These are phyloP conservation scores for Hippocampus zosterae DNA, from an alignment of 2,113 vertebrate species.

Conservation along the genomic window DNA sequence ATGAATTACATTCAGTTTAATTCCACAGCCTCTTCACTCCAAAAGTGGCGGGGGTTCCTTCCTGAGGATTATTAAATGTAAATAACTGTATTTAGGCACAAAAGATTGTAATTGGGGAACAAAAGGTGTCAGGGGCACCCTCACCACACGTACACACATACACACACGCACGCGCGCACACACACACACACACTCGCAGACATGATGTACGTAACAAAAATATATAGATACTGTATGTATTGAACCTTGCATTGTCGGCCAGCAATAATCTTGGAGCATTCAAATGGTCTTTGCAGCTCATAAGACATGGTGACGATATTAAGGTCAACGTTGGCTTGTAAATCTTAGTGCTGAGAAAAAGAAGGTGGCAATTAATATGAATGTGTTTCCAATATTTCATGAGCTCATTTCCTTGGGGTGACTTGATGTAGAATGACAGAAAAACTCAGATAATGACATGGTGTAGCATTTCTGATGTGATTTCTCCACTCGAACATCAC, in stretches of 20 bases:
- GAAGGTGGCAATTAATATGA: not conserved
- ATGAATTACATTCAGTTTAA: not conserved
- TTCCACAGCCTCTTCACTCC: not conserved
- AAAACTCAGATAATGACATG: not conserved
- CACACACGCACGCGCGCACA: too few species aligned
- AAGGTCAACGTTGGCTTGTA: not conserved
- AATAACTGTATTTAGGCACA: too few species aligned
- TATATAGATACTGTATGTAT: not conserved
- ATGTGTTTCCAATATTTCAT: not conserved
- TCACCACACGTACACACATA: too few species aligned
- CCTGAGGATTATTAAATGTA: too few species aligned
- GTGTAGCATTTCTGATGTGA: constrained; percentile 22
- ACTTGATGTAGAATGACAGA: not conserved
- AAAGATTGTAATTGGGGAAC: too few species aligned
- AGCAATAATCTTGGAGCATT: not conserved
- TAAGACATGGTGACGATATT: not conserved
- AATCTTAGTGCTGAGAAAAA: not conserved
- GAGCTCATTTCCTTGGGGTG: not conserved
- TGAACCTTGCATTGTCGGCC: not conserved
- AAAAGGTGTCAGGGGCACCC: too few species aligned
- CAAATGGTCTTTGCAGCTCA: not conserved
- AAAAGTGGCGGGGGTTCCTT: too few species aligned
- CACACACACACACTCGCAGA: too few species aligned
- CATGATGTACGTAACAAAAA: not conserved
- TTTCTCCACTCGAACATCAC: constrained; percentile 22